Conservation (phyloP, 2,797 vertebrate species). For the Artibeus jamaicensis region DNA sequence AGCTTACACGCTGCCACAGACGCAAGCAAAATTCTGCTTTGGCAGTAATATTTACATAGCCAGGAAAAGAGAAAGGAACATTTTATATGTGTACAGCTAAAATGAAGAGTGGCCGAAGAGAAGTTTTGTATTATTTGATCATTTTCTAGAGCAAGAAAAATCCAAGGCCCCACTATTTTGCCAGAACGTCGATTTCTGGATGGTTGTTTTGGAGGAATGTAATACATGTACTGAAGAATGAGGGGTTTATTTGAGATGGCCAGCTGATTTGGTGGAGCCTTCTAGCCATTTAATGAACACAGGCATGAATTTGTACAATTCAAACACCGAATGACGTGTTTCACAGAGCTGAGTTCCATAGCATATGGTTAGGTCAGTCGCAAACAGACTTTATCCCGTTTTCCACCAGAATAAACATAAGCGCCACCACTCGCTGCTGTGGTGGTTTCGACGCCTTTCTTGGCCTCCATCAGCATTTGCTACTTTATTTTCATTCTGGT, state of each 20-base stretch:
- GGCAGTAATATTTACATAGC: background rate
- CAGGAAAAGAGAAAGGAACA: background rate
- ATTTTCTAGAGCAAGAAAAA: constrained; percentile 6
- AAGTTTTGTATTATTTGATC: background rate
- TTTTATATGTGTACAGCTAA: background rate
- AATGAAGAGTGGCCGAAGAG: background rate
- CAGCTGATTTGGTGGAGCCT: background rate
- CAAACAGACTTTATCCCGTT: background rate
- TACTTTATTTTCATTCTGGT: constrained; percentile 1
- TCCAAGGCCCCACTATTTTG: background rate
- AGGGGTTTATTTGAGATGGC: background rate
- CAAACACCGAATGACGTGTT: background rate
- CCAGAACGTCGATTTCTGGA: background rate
- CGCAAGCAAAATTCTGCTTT: background rate
- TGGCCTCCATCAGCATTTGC: background rate
- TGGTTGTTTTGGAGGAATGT: background rate
- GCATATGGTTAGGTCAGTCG: background rate
- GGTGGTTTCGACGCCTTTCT: background rate
- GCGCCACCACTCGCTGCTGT: background rate
- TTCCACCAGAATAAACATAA: background rate
- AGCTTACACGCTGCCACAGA: background rate
- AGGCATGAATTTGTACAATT: background rate
- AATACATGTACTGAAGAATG: background rate
- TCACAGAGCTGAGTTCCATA: background rate
- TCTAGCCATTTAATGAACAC: background rate